Conservation (phyloP, 1,140 invertebrate genomes). For the Anastrepha obliqua region DNA sequence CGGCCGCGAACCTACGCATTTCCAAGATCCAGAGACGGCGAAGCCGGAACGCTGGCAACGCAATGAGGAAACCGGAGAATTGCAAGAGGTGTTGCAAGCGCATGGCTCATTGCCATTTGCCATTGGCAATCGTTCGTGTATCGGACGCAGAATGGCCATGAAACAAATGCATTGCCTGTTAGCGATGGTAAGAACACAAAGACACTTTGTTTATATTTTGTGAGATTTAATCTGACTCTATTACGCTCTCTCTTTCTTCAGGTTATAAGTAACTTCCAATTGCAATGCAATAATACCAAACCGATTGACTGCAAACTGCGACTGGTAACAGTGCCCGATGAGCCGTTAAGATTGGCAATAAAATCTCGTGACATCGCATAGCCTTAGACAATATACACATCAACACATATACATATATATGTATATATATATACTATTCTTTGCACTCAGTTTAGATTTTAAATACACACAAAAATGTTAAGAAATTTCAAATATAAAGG, state of each 20-base stretch:
- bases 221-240: neutral
- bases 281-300: conserved; percentile 76
- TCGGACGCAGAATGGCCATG: conserved; percentile 87
- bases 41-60: conserved; percentile 86
- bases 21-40: conserved; percentile 82
- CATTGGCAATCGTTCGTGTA: conserved; percentile 86
- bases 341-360: conserved; percentile 70
- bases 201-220: neutral
- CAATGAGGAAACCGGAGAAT: conserved; percentile 74
- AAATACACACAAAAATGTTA: neutral
- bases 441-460: conserved; percentile 47
- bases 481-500: conserved; percentile 41
- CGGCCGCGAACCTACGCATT: conserved; percentile 82
- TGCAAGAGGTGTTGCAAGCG: conserved; percentile 75
- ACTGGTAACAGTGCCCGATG: conserved; percentile 78
- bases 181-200: conserved; percentile 76
- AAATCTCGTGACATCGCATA: conserved; percentile 41
- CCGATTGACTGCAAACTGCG: conserved; percentile 77
- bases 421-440: conserved; percentile 33
- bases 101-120: conserved; percentile 89
- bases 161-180: conserved; percentile 82
- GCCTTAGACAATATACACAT: conserved; percentile 4
- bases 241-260: conserved; percentile 61
- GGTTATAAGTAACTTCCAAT: conserved; percentile 75
- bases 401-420: conserved; percentile 3